Evolutionary conservation across 2,888 invertebrate genomes (phyloP), one percentile per base, ranked within the genome.

Genomic region (Lagria hirta): DNA sequence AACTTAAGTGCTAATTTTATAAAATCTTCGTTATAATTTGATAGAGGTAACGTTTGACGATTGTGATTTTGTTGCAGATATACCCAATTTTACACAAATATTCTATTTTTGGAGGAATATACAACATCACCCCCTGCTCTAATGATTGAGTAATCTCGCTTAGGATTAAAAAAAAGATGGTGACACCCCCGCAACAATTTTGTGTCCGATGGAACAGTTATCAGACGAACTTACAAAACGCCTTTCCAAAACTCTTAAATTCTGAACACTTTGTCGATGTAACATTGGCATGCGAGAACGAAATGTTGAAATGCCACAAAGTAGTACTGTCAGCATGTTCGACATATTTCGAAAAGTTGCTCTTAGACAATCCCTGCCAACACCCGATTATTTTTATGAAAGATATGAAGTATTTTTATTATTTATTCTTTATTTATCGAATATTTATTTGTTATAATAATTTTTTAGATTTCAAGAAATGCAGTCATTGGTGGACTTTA

Each of bases 191-290:
- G 44, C 81, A 81, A 63, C 79, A 85, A 74, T 84, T 85, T 56
- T 85, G 85, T 64, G 82, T 88, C 30, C 77, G 87, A 62, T 88
- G 88, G 88, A 88, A 88, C 69, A 86, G 86, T 57, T 87, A 88
- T 69, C 86, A 87, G 64, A 82, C 84, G 22, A 88, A 88, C 65
- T 77, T 88, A 72, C 86, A 82, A 61, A 82, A 82, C 55, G 85
- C 86, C 48, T 88, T 88, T 64, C 86, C 86, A 1, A 83, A 84
- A 6, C 75, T 88, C 8, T 75, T 88, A 4, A 81, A 82, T 12
- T 81, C 82, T n/a, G 86, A 88, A 66, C 83, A 86, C 66, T 91
- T 92, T 65, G 89, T 91, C 0, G 92, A 92, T 71, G 91, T 91
- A 30, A 92, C 92, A 0, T 70, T 92, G 34, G 90, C 91, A 2